A percentile compares a stretch with the other conserved stretches of the same genome.
Evolutionary conservation across 2,888 invertebrate genomes (phyloP).

Genomic region (Prosopocoilus inquinatus): DNA sequence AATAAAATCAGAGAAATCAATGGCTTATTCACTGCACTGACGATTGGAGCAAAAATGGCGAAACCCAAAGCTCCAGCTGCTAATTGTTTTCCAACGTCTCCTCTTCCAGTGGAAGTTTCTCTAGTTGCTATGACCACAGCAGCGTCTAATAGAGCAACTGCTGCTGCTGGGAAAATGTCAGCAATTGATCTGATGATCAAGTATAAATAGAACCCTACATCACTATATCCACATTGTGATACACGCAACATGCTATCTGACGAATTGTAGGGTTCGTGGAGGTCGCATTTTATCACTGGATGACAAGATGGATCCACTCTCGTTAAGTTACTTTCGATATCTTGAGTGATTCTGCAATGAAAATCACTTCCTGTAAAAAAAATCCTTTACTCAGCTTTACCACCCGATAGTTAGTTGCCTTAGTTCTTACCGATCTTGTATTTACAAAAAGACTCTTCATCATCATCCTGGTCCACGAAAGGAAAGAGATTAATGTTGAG

Average conservation of each 20-base stretch:
- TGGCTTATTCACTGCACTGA: conserved; percentile 43
- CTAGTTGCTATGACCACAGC: conserved; percentile 80
- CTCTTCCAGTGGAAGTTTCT: conserved; percentile 75
- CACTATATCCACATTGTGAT: conserved; percentile 71
- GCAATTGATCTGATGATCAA: conserved; percentile 66
- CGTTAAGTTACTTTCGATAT: conserved; percentile 43
- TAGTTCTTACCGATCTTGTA: conserved; percentile 59
- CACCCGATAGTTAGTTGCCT: no score
- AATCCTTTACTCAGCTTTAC: neutral
- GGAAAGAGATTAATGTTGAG: conserved; percentile 57
- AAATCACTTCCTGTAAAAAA: conserved; percentile 51
- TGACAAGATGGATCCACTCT: conserved; percentile 53
- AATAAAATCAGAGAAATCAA: conserved; percentile 57
- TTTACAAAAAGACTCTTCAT: conserved; percentile 60
- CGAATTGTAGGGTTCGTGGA: conserved; percentile 68
- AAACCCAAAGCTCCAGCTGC: conserved; percentile 74
- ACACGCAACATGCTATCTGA: conserved; percentile 65
- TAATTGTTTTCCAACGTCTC: conserved; percentile 76
- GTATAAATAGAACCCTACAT: conserved; percentile 69
- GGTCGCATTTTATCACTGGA: conserved; percentile 68
- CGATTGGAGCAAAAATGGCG: conserved; percentile 66
- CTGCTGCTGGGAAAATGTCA: conserved; percentile 75
- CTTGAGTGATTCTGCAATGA: conserved; percentile 62
- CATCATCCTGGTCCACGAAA: conserved; percentile 49
- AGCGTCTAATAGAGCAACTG: conserved; percentile 67